Conservation (phyloP, 2,888 invertebrate species). For the Platycheirus albimanus region DNA sequence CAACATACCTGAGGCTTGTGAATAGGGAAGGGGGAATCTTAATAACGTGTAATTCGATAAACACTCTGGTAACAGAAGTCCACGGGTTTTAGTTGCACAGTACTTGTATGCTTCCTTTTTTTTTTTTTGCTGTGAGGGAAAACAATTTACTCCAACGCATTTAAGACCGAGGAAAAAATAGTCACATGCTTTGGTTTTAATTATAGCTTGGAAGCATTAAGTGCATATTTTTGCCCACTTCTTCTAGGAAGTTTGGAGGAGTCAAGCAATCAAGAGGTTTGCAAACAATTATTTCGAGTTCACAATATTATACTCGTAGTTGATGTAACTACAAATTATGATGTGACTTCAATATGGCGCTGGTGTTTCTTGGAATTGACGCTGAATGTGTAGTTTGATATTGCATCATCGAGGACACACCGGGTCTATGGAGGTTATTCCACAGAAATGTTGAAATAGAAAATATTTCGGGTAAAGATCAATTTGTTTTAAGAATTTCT, state of each 20-base stretch:
- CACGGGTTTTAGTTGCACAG: conserved; percentile 53
- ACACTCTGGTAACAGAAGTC: conserved; percentile 67
- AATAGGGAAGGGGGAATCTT: conserved; percentile 12
- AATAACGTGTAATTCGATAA: conserved; percentile 71
- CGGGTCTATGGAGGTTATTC: no score
- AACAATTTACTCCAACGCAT: conserved; percentile 46
- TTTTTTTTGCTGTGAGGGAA: conserved; percentile 34
- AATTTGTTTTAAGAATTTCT: no score
- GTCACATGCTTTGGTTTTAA: conserved; percentile 36
- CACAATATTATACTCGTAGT: no score
- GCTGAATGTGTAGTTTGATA: no score
- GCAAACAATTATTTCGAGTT: no score
- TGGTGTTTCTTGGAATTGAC: no score
- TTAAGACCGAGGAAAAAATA: conserved; percentile 21
- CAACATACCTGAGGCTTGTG: not conserved
- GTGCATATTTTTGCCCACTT: not conserved
- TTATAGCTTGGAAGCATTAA: not conserved
- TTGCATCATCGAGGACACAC: no score
- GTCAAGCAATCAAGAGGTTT: no score
- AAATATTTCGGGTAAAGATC: no score
- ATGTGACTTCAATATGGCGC: no score
- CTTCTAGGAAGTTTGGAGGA: not conserved
- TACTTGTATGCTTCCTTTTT: conserved; percentile 50
- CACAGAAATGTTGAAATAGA: no score
- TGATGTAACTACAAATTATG: no score